Conservation (phyloP, 2,888 invertebrate species). For the Drosophila rubida region DNA sequence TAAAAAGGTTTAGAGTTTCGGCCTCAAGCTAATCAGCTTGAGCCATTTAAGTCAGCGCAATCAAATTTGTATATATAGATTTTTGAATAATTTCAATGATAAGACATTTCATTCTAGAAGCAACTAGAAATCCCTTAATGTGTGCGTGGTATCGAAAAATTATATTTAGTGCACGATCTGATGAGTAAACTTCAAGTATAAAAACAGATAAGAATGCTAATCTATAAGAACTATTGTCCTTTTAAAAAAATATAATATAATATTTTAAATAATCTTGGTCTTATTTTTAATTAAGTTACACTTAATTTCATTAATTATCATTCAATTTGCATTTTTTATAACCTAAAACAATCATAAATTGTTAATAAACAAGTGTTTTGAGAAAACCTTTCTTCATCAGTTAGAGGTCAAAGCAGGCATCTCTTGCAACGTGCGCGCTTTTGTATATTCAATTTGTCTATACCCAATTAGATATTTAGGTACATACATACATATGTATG, state of each 20-base stretch:
- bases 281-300: too few species aligned
- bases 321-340: not conserved
- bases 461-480: not conserved
- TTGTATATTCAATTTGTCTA: conserved; percentile 6
- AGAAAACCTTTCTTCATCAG: not conserved
- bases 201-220: not conserved
- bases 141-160: conserved; percentile 3
- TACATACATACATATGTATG: not conserved
- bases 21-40: not conserved
- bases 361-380: not conserved
- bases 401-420: conserved; percentile 8
- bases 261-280: too few species aligned
- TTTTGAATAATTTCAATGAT: conserved; percentile 22
- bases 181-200: not conserved
- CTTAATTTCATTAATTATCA: not conserved
- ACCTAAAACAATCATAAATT: not conserved
- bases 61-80: not conserved
- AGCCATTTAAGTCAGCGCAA: conserved; percentile 5
- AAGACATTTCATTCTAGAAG: conserved; percentile 7
- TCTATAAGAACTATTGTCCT: too few species aligned
- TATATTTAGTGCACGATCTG: not conserved
- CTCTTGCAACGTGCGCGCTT: conserved; percentile 8
- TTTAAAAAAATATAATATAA: too few species aligned
- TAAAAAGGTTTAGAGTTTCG: not conserved
- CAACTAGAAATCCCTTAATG: conserved; percentile 8